A percentile compares a stretch with the other conserved stretches of the same genome.
These are phyloP conservation scores for Oryzaephilus surinamensis DNA, from an alignment of 1,140 invertebrate genomes.

Conservation along the genomic window DNA sequence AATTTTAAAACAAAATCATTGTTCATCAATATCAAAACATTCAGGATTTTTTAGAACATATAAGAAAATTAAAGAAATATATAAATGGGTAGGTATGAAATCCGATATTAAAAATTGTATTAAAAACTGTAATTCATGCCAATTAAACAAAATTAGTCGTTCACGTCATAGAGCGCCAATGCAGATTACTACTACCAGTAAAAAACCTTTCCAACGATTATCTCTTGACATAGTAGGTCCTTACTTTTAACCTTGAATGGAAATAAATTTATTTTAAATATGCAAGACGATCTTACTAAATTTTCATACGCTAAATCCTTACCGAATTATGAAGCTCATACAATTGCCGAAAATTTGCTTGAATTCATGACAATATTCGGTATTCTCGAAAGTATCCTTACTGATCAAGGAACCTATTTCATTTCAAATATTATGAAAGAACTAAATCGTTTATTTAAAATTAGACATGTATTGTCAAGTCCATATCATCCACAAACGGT, in stretches of 20 bases:
- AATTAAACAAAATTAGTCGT: slow-evolving; percentile 3
- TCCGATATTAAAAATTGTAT: neutral
- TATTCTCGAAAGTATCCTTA: slow-evolving; percentile 25
- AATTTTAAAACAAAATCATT: neutral
- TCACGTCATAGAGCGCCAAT: neutral
- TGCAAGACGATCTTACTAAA: slow-evolving; percentile 35
- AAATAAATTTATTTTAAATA: slow-evolving; percentile 30
- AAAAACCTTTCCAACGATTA: slow-evolving; percentile 13
- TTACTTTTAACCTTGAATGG: slow-evolving; percentile 17
- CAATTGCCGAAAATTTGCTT: slow-evolving; percentile 21
- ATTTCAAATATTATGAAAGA: slow-evolving; percentile 11
- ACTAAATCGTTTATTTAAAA: slow-evolving; percentile 19
- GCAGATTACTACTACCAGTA: neutral
- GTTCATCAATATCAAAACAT: neutral
- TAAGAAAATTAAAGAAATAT: neutral
- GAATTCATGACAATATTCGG: slow-evolving; percentile 26
- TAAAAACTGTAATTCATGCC: neutral
- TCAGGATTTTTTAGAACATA: neutral
- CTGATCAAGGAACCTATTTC: slow-evolving; percentile 28
- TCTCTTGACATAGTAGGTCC: slow-evolving; percentile 29
- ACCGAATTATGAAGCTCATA: slow-evolving; percentile 29
- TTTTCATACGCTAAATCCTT: slow-evolving; percentile 27
- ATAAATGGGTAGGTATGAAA: neutral
- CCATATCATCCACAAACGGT: slow-evolving; percentile 29
- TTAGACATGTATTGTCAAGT: slow-evolving; percentile 20